Conservation (phyloP, 2,797 vertebrate species). For the Moxostoma hubbsi region DNA sequence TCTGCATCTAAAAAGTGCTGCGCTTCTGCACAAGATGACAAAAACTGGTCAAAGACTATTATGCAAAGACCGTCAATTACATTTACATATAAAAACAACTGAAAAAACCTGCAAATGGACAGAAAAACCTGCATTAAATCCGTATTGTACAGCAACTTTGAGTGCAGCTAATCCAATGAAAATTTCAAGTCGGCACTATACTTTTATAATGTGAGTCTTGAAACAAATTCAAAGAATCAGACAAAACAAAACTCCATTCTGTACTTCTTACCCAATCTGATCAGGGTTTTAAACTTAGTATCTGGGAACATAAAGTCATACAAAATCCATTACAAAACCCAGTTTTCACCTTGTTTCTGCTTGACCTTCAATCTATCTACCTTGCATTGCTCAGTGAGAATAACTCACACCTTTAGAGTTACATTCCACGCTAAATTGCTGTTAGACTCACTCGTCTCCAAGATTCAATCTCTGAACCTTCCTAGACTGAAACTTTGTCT, state of each 20-base stretch:
- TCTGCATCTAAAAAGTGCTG: too few species aligned
- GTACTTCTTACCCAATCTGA: not conserved
- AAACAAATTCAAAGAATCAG: too few species aligned
- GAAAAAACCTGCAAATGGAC: too few species aligned
- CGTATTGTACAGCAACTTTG: not conserved
- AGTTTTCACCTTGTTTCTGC: not conserved
- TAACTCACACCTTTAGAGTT: not conserved
- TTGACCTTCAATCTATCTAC: conserved; percentile 9
- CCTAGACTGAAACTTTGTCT: too few species aligned
- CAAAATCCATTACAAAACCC: not conserved
- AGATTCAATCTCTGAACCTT: too few species aligned
- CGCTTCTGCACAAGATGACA: too few species aligned
- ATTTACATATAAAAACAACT: too few species aligned
- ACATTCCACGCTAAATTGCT: too few species aligned
- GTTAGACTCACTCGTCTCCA: too few species aligned
- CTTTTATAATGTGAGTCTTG: not conserved
- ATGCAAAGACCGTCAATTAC: too few species aligned
- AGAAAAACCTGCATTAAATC: not conserved
- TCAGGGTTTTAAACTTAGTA: not conserved
- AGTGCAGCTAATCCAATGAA: not conserved
- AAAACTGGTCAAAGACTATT: too few species aligned
- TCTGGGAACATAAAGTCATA: not conserved
- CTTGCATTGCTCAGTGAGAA: conserved; percentile 15
- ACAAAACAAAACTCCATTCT: not conserved
- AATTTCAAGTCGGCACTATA: not conserved